Evolutionary conservation across 2,888 invertebrate species (phyloP), one percentile per base, ranked within the genome.

Genomic region (Drosophila aldrichi): DNA sequence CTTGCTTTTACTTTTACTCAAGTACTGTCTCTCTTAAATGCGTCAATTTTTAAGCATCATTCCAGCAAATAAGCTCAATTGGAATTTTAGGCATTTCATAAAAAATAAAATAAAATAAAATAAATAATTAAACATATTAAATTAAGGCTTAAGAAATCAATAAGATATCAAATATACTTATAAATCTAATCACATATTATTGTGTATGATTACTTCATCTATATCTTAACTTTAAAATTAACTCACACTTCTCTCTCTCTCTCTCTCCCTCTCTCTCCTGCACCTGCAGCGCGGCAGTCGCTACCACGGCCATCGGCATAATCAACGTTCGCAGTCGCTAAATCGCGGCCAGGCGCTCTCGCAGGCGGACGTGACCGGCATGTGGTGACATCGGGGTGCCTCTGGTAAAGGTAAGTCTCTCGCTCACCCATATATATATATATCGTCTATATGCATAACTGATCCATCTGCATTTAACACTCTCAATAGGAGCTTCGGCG

Each of bases 351-450:
- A 95, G 92, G 95, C 95, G 83, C 93, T 95, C 90, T 95, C 95
- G 92, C 94, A 95, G 92, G 94, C 95, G 93, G 95, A 95, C 94
- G 94, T 94, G 81, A 93, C 93, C 90, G 95, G 95, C 92, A 95
- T 95, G 95, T 96, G 96, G 96, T 96, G 96, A 96, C 96, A 95
- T 94, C 95, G 95, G 95, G 95, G 95, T 94, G 95, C 95, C 95
- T 94, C 95, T 94, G 95, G 95, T 95, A 93, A 90, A 90, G 88
- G 90, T 88, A 9, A 56, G 54, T 22, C 12, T n/a, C 16, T 7
- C 12, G 14, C 16, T 7, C 16, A 12, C 12, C 12, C 2, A 12
- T 43, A 20, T 16, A n/a, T 40, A 40, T n/a, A 2, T 16, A 40
- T 43, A 43, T 2, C 12, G 0, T 1, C 0, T 14, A 22, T 7